Conservation (phyloP, 2,113 vertebrate genomes). For the Eptatretus burgeri region DNA sequence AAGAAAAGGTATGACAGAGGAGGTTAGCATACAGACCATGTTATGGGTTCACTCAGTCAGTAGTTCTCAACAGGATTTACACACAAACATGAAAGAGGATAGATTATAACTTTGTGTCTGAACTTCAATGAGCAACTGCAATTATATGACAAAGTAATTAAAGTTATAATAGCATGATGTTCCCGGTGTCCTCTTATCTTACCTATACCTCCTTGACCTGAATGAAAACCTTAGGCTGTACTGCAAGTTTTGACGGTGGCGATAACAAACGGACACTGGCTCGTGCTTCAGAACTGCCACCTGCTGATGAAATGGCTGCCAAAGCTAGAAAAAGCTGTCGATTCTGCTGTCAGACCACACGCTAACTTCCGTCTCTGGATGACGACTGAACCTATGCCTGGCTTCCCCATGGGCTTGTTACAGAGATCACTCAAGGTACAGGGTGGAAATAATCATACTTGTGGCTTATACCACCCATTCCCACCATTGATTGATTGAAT, state of each 20-base stretch:
- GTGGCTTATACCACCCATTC: too few relatives aligned
- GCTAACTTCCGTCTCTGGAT: slow-evolving; percentile 71
- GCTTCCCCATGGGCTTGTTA: slow-evolving; percentile 66
- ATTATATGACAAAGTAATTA: too few relatives aligned
- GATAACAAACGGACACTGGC: slow-evolving; percentile 39
- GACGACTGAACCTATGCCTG: slow-evolving; percentile 52
- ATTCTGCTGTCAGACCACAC: slow-evolving; percentile 39
- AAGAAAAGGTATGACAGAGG: slow-evolving; percentile 36
- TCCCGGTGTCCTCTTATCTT: not conserved
- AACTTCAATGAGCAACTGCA: not conserved
- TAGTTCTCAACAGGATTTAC: too few relatives aligned
- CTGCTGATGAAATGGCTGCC: slow-evolving; percentile 60
- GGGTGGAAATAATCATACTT: not conserved
- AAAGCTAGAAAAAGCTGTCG: slow-evolving; percentile 53
- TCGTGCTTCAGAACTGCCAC: slow-evolving; percentile 90
- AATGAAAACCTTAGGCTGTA: slow-evolving; percentile 26
- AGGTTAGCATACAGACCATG: not conserved
- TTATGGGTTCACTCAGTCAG: too few relatives aligned
- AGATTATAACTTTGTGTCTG: not conserved
- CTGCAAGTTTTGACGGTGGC: slow-evolving; percentile 42
- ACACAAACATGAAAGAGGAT: too few relatives aligned
- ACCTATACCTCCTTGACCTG: not conserved
- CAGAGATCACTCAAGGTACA: slow-evolving; percentile 65
- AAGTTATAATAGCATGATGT: too few relatives aligned
- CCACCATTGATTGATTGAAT: too few relatives aligned